Conservation (phyloP, 2,113 vertebrate genomes). For the Callorhinus ursinus region DNA sequence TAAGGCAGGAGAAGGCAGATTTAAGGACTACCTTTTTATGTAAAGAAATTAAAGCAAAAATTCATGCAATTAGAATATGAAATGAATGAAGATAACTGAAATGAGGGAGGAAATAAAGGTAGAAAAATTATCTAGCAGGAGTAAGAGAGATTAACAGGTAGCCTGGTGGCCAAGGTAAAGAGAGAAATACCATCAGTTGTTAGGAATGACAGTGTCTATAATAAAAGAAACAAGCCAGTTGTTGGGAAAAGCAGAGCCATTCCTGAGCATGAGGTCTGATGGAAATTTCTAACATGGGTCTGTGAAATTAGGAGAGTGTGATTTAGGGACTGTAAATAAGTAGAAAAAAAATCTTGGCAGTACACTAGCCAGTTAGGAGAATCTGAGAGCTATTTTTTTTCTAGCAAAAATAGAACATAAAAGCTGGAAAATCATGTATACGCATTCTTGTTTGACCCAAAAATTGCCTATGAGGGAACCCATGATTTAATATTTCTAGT, state of each 20-base stretch:
- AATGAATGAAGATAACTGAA: neutral
- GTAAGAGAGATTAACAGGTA: neutral
- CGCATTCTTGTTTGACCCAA: slow-evolving; percentile 7
- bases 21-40: neutral
- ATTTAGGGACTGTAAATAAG: slow-evolving; percentile 27
- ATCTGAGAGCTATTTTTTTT: neutral
- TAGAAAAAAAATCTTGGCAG: slow-evolving; percentile 10
- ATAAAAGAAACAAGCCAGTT: slow-evolving; percentile 41
- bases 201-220: neutral
- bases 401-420: slow-evolving; percentile 38
- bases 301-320: slow-evolving; percentile 33
- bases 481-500: neutral
- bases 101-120: neutral
- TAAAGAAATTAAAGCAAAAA: slow-evolving; percentile 43
- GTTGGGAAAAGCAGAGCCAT: slow-evolving; percentile 31
- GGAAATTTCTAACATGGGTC: slow-evolving; percentile 44
- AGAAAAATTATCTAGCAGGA: neutral
- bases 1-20: neutral
- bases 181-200: neutral
- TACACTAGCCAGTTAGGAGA: neutral
- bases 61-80: neutral
- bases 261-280: slow-evolving; percentile 8
- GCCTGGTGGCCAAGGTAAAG: neutral
- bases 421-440: neutral
- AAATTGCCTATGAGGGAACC: neutral